Percentiles rank a stretch among this genome's conserved stretches.
Evolutionary conservation across 2,113 vertebrate species (phyloP).

Genomic region (Platichthys stellatus): DNA sequence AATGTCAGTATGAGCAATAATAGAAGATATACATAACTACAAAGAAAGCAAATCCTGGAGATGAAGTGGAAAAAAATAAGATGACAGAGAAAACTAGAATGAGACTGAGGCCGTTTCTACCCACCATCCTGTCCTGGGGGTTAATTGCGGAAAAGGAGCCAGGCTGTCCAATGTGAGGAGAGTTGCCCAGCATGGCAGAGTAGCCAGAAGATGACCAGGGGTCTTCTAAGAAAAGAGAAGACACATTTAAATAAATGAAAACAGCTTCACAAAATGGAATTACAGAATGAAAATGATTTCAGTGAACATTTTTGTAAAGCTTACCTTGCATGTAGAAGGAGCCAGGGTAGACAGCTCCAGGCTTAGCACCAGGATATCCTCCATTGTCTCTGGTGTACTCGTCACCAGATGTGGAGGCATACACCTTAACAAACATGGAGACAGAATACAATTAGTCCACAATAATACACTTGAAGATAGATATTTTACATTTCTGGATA

Average conservation of each 20-base stretch:
- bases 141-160: slow-evolving; percentile 90
- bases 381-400: slow-evolving; percentile 91
- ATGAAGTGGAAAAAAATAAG: neutral
- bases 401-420: slow-evolving; percentile 93
- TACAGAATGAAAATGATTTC: neutral
- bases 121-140: slow-evolving; percentile 95
- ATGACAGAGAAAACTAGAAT: neutral
- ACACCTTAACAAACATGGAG: slow-evolving; percentile 85
- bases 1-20: neutral
- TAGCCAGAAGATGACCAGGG: slow-evolving; percentile 92
- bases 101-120: slow-evolving; percentile 21
- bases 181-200: slow-evolving; percentile 90
- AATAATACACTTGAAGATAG: neutral
- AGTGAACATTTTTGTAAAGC: slow-evolving; percentile 5
- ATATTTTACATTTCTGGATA: neutral
- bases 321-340: slow-evolving; percentile 96
- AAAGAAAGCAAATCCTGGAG: neutral
- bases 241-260: slow-evolving; percentile 50
- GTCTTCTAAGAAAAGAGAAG: slow-evolving; percentile 78
- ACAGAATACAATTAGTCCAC: neutral
- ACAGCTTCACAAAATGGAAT: neutral
- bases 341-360: slow-evolving; percentile 89
- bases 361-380: slow-evolving; percentile 88
- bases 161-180: slow-evolving; percentile 88
- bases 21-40: neutral